A percentile compares a stretch with the other conserved stretches of the same genome.
Evolutionary conservation across 2,113 vertebrate genomes (phyloP).

Genomic region (Cichladusa arquata): DNA sequence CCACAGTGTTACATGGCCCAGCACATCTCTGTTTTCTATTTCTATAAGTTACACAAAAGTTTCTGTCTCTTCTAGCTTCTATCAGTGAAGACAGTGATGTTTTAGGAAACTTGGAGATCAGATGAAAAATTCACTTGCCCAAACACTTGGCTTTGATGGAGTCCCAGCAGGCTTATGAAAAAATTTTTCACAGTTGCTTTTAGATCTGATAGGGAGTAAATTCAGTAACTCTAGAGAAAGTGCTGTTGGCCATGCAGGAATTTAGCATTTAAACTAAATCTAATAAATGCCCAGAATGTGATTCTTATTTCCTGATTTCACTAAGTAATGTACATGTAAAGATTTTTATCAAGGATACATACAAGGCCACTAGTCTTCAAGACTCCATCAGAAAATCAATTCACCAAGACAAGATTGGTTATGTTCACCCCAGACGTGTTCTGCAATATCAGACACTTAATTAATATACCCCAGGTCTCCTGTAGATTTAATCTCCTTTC

Average conservation of each 20-base stretch:
- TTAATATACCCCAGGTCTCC: constrained; percentile 63
- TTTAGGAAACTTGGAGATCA: background rate
- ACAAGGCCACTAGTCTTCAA: constrained; percentile 48
- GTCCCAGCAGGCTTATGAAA: background rate
- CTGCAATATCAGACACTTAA: constrained; percentile 69
- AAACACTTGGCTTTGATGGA: background rate
- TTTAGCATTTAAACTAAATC: constrained; percentile 49
- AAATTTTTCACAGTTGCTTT: constrained; percentile 10
- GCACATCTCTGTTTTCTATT: constrained; percentile 9
- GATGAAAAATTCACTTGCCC: background rate
- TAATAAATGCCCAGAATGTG: constrained; percentile 11
- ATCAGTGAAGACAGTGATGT: background rate
- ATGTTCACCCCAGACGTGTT: constrained; percentile 55
- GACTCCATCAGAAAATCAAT: constrained; percentile 72
- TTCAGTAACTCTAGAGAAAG: constrained; percentile 32
- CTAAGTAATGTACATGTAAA: constrained; percentile 57
- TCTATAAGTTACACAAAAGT: background rate
- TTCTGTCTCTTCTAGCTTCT: background rate
- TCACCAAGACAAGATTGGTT: constrained; percentile 48
- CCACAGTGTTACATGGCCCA: background rate
- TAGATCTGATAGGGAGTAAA: constrained; percentile 19
- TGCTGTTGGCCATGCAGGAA: constrained; percentile 13
- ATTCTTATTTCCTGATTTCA: constrained; percentile 49
- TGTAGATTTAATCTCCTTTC: constrained; percentile 65
- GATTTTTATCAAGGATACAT: constrained; percentile 41